A percentile compares a stretch with the other conserved stretches of the same genome.
These are phyloP conservation scores for Drosophila infuscata DNA, from an alignment of 2,888 invertebrate species.

Conservation along the genomic window DNA sequence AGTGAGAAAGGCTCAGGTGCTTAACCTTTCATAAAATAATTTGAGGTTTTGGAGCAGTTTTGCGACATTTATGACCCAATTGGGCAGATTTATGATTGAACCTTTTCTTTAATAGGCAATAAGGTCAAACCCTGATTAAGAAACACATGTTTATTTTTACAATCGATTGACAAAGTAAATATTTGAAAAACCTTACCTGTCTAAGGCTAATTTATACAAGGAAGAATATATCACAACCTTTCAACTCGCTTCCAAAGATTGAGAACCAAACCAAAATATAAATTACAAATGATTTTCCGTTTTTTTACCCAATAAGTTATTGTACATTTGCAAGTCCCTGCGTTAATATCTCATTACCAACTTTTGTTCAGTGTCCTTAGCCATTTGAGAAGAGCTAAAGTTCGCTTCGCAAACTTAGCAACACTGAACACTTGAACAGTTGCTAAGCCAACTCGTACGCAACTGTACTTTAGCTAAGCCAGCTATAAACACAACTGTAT, in stretches of 20 bases:
- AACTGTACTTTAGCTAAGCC: conserved; percentile 47
- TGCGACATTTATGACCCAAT: not conserved
- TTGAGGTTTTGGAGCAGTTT: not conserved
- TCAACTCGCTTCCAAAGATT: not conserved
- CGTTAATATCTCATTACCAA: conserved; percentile 20
- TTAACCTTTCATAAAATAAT: not conserved
- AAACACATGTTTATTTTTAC: not conserved
- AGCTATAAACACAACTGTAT: conserved; percentile 42
- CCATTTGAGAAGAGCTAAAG: conserved; percentile 24
- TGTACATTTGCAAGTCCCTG: conserved; percentile 5
- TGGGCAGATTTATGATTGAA: not conserved
- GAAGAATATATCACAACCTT: not conserved
- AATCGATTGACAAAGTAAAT: not conserved
- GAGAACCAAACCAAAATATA: not conserved
- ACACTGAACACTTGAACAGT: conserved; percentile 29
- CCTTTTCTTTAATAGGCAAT: not conserved
- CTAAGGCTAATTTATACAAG: not conserved
- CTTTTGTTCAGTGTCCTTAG: conserved; percentile 18
- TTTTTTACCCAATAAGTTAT: not conserved
- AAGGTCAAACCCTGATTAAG: not conserved
- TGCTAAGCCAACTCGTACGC: conserved; percentile 57
- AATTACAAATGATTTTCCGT: not conserved
- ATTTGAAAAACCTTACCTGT: not conserved
- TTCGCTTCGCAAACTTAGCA: conserved; percentile 11
- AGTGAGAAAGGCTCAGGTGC: not conserved